Evolutionary conservation across 2,113 vertebrate species (phyloP).

Genomic region (Paramisgurnus dabryanus): DNA sequence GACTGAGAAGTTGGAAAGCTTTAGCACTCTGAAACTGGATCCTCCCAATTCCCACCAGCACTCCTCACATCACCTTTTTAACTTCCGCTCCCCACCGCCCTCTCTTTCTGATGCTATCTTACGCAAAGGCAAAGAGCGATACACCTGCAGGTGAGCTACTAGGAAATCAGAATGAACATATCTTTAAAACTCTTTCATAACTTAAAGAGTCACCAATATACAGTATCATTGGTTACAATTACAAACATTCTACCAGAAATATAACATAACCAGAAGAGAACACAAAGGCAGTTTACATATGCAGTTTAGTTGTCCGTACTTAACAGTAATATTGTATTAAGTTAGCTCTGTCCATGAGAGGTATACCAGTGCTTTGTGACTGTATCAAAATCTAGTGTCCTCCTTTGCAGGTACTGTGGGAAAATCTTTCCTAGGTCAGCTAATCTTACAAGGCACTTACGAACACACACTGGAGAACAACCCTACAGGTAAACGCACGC

Average conservation of each 20-base stretch:
- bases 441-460: constrained; percentile 96
- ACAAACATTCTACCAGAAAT: too few species aligned
- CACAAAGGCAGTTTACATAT: too few species aligned
- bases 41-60: constrained; percentile 85
- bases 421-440: constrained; percentile 99
- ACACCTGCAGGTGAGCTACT: constrained; percentile 90
- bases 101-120: constrained; percentile 96
- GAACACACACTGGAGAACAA: constrained; percentile 97
- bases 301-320: too few species aligned
- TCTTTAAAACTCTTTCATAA: not conserved
- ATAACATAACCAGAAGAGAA: not conserved
- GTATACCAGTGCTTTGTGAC: not conserved
- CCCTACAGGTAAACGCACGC: constrained; percentile 87
- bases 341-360: not conserved
- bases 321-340: not conserved
- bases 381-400: constrained; percentile 28
- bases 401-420: constrained; percentile 89
- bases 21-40: constrained; percentile 90
- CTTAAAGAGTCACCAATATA: not conserved
- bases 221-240: not conserved
- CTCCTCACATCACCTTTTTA: constrained; percentile 93
- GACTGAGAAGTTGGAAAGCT: constrained; percentile 97
- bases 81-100: constrained; percentile 91
- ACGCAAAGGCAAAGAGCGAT: constrained; percentile 98
- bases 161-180: not conserved